Evolutionary conservation across 2,113 vertebrate genomes (phyloP).

Genomic region (Telmatochromis brichardi): DNA sequence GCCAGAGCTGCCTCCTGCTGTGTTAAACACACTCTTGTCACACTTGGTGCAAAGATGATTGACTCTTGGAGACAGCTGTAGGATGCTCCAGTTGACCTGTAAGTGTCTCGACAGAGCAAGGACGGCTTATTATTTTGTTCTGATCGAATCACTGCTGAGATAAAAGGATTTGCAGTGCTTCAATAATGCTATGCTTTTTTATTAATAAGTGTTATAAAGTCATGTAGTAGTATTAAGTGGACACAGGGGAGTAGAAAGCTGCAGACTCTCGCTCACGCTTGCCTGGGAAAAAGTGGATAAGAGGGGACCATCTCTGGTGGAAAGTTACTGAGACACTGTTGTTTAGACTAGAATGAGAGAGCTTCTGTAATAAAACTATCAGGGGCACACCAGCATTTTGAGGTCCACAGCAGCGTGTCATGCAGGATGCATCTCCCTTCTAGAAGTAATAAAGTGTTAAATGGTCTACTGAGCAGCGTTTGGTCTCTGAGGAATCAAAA

Average conservation of each 20-base stretch:
- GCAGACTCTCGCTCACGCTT: background rate
- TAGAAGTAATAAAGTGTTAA: background rate
- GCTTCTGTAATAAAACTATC: background rate
- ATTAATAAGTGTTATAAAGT: background rate
- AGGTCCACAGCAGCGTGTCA: rapidly evolving
- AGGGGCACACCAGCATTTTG: background rate
- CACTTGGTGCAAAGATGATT: background rate
- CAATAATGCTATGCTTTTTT: background rate
- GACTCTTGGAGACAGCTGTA: background rate
- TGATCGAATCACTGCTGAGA: background rate
- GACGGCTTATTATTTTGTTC: background rate
- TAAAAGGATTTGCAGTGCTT: background rate
- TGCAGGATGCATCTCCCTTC: background rate
- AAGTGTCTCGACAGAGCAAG: background rate
- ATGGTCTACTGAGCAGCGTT: background rate
- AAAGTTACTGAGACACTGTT: background rate
- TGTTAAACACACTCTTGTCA: background rate
- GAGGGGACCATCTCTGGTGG: background rate
- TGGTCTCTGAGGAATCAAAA: background rate
- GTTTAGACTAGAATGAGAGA: background rate
- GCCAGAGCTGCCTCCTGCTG: background rate
- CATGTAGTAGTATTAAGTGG: background rate
- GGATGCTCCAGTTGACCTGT: background rate
- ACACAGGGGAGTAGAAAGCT: background rate
- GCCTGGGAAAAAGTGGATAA: background rate